Evolutionary conservation across 2,113 vertebrate genomes (phyloP).

Genomic region (Agelaius tricolor): DNA sequence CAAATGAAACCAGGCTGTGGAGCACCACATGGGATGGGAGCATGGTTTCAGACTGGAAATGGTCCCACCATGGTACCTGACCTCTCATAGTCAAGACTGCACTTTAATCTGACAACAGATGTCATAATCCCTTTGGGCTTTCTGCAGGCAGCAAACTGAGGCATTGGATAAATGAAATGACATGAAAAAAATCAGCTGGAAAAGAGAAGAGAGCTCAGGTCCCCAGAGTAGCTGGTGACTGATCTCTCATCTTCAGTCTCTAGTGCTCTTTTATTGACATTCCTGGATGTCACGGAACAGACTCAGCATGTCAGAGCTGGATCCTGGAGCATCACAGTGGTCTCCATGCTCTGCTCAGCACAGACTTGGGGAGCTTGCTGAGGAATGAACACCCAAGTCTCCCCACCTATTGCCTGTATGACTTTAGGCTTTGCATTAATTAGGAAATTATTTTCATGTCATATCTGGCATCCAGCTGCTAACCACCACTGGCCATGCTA

Average conservation of each 20-base stretch:
- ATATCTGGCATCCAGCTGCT: background rate
- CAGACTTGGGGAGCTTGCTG: background rate
- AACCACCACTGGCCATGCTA: background rate
- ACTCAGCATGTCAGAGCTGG: background rate
- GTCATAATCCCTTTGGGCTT: conserved; percentile 59
- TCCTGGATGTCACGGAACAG: background rate
- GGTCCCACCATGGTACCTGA: conserved; percentile 33
- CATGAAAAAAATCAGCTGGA: conserved; percentile 22
- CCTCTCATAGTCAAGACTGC: background rate
- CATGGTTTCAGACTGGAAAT: background rate
- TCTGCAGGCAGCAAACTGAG: conserved; percentile 56
- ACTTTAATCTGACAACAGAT: conserved; percentile 44
- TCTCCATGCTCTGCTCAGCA: background rate
- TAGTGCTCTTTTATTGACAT: background rate
- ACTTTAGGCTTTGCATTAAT: background rate
- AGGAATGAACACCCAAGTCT: background rate
- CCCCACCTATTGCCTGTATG: background rate
- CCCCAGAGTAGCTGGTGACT: conserved; percentile 1
- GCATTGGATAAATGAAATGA: conserved; percentile 44
- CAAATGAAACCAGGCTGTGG: background rate
- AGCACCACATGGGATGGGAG: background rate
- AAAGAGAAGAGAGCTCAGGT: background rate
- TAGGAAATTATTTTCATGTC: background rate
- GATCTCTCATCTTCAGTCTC: conserved; percentile 38
- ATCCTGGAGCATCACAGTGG: background rate